These are phyloP conservation scores for Synanthedon myopaeformis DNA, from an alignment of 2,888 invertebrate species.

Conservation along the genomic window DNA sequence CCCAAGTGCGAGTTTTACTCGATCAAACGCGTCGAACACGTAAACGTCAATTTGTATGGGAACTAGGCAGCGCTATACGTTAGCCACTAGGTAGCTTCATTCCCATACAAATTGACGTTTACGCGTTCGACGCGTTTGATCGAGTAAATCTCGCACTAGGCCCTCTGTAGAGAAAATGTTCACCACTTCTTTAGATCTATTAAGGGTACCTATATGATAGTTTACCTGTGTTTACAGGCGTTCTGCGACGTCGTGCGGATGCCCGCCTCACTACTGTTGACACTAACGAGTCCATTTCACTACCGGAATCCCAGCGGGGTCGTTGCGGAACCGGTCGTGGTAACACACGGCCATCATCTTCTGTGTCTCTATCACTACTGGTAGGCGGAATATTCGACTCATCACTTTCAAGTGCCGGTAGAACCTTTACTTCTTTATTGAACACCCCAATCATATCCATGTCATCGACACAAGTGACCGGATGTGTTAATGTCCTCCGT, in stretches of 20 bases:
- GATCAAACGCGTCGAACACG: too few species aligned
- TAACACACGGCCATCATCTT: slow-evolving; percentile 48
- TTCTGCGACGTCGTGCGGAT: slow-evolving; percentile 71
- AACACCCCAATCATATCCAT: slow-evolving; percentile 42
- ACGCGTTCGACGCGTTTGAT: too few species aligned
- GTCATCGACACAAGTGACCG: slow-evolving; percentile 48
- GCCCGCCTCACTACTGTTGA: slow-evolving; percentile 75
- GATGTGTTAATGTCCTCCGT: slow-evolving; percentile 61
- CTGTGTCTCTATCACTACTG: slow-evolving; percentile 64
- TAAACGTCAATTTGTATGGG: too few species aligned
- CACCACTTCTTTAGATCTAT: too few species aligned
- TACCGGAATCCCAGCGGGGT: slow-evolving; percentile 61
- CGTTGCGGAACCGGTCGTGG: slow-evolving; percentile 35
- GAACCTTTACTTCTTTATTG: slow-evolving; percentile 39
- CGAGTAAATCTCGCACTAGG: too few species aligned
- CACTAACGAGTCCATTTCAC: slow-evolving; percentile 72
- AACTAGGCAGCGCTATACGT: too few species aligned
- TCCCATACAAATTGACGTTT: too few species aligned
- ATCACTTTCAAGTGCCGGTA: slow-evolving; percentile 47
- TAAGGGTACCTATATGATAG: too few species aligned
- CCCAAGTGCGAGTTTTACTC: too few species aligned
- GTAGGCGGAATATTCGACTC: slow-evolving; percentile 61
- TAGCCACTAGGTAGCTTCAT: too few species aligned
- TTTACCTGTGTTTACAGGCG: slow-evolving; percentile 58
- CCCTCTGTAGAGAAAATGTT: too few species aligned